These are phyloP conservation scores for Brachyopa scutellaris DNA, from an alignment of 2,888 invertebrate genomes.

Conservation along the genomic window DNA sequence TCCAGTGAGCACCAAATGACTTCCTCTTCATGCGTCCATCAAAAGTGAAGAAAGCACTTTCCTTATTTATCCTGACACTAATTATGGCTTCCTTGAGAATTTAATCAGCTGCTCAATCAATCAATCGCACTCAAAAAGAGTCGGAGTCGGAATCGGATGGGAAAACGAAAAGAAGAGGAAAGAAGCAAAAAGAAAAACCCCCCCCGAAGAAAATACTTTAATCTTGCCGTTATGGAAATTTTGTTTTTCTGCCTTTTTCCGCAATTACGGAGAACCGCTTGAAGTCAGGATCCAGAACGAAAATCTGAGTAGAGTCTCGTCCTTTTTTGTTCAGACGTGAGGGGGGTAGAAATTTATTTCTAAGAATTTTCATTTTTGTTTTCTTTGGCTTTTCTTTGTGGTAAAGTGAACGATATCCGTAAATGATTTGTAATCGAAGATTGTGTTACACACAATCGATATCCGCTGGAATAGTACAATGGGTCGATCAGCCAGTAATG, in stretches of 20 bases:
- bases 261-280: conserved; percentile 44
- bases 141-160: neutral
- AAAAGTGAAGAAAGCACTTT: conserved; percentile 53
- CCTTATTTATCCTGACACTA: conserved; percentile 67
- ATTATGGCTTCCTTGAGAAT: conserved; percentile 72
- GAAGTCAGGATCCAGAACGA: conserved; percentile 45
- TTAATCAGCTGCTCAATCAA: conserved; percentile 72
- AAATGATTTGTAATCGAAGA: conserved; percentile 64
- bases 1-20: neutral
- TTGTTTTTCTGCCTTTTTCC: conserved; percentile 22
- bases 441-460: conserved; percentile 51
- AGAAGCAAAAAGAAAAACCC: neutral
- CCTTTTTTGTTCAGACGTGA: conserved; percentile 43
- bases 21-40: conserved; percentile 41
- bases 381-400: neutral
- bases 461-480: conserved; percentile 42
- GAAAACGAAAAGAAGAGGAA: conserved; percentile 1
- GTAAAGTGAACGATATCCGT: conserved; percentile 51
- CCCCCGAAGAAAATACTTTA: conserved; percentile 31
- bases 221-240: conserved; percentile 53
- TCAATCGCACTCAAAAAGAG: conserved; percentile 54
- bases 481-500: conserved; percentile 6
- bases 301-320: conserved; percentile 48
- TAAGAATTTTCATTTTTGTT: neutral
- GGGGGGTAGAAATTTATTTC: conserved; percentile 15